Conservation (phyloP, 2,113 vertebrate genomes). For the Siniperca chuatsi region DNA sequence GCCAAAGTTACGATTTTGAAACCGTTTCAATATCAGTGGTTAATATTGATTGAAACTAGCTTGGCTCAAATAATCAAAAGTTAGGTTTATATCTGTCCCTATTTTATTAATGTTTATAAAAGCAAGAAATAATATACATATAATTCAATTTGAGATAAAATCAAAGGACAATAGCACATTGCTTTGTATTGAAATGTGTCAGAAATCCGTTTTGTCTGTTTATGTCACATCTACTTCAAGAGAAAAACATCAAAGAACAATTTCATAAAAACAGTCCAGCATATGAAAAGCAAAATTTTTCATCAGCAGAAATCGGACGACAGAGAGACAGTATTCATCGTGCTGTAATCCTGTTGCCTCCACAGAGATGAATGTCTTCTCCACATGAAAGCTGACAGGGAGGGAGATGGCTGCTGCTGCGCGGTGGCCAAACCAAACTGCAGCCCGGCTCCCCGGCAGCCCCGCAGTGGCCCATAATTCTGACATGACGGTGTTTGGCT, state of each 20-base stretch:
- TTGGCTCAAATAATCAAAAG: not conserved
- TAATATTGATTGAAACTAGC: not conserved
- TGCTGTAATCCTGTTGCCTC: conserved; percentile 34
- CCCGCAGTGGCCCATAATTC: conserved; percentile 51
- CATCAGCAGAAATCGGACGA: not conserved
- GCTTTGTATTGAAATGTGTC: not conserved
- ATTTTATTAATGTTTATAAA: not conserved
- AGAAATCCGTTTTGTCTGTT: not conserved
- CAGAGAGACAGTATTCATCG: conserved; percentile 9
- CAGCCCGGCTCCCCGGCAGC: conserved; percentile 14
- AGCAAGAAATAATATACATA: not conserved
- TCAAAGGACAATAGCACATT: not conserved
- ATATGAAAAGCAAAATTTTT: conserved; percentile 20
- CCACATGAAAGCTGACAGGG: conserved; percentile 52
- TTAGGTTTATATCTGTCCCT: not conserved
- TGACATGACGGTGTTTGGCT: conserved; percentile 55
- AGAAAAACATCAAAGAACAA: conserved; percentile 1
- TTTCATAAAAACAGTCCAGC: not conserved
- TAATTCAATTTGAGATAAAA: not conserved
- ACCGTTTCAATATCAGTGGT: not conserved
- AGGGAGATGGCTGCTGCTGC: conserved; percentile 33
- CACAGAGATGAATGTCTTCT: conserved; percentile 38
- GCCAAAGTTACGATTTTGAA: no score
- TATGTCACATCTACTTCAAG: not conserved
- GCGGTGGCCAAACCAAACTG: conserved; percentile 54